phyloP scores from a whole-genome alignment of 2,888 invertebrate species.

The Exocentrus adspersus region DNA sequence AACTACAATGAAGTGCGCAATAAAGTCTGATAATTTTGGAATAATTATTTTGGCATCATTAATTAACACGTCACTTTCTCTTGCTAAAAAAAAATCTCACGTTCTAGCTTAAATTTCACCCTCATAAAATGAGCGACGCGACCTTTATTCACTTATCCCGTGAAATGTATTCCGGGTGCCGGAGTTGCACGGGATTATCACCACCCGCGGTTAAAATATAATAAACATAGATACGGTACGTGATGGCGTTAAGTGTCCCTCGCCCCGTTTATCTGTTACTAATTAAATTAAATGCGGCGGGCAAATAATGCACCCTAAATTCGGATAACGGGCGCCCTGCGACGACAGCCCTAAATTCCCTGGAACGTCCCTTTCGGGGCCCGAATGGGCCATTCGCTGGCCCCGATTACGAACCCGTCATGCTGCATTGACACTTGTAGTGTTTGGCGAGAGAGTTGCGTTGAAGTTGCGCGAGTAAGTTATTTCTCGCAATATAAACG shows the following conservation, averaged over 20 bases:
- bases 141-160: no score
- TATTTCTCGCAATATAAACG: no score
- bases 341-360: constrained; percentile 8
- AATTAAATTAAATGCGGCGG: constrained; percentile 16
- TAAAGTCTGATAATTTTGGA: no score
- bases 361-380: constrained; percentile 8
- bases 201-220: not conserved
- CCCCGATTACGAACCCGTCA: constrained; percentile 9
- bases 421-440: constrained; percentile 24
- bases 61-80: no score
- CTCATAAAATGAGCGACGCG: no score
- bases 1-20: no score
- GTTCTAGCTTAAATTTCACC: no score
- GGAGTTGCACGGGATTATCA: not conserved
- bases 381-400: constrained; percentile 19
- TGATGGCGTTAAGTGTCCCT: not conserved
- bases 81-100: no score
- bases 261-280: constrained; percentile 8
- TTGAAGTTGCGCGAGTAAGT: no score
- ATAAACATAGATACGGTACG: not conserved
- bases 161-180: no score
- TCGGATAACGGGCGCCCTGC: not conserved
- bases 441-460: no score
- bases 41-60: no score
- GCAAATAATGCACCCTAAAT: constrained; percentile 15